Conservation (phyloP, 1,140 invertebrate genomes). For the Portunus trituberculatus region DNA sequence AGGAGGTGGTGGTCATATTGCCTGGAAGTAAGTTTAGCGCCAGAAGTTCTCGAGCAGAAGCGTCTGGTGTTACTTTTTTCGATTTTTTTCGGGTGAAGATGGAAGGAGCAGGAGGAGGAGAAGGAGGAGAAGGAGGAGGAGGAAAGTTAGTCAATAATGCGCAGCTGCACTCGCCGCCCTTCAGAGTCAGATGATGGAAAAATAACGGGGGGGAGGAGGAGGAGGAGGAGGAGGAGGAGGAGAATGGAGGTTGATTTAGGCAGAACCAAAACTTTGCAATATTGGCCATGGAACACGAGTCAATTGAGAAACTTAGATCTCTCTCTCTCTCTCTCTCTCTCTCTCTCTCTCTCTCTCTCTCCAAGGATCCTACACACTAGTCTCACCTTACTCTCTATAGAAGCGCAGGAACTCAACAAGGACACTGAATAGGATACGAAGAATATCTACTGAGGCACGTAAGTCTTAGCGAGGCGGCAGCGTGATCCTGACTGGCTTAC, state of each 20-base stretch:
- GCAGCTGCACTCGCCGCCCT: background rate
- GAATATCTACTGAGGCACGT: too few relatives aligned
- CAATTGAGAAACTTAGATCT: constrained; percentile 32
- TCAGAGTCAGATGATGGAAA: constrained; percentile 34
- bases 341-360: constrained; percentile 2
- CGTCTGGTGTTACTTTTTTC: too few relatives aligned
- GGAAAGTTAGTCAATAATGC: constrained; percentile 51
- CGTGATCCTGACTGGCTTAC: too few relatives aligned
- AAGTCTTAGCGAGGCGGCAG: too few relatives aligned
- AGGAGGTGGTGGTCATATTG: too few relatives aligned
- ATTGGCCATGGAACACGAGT: constrained; percentile 41
- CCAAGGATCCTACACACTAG: background rate
- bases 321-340: background rate
- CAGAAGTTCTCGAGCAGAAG: background rate
- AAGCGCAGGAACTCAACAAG: too few relatives aligned
- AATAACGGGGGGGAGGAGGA: background rate
- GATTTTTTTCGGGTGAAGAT: too few relatives aligned
- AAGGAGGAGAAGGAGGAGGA: too few relatives aligned
- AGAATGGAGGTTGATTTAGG: constrained; percentile 34
- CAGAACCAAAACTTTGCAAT: constrained; percentile 25
- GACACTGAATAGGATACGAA: too few relatives aligned
- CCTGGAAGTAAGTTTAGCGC: too few relatives aligned
- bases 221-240: background rate
- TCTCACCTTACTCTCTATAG: too few relatives aligned
- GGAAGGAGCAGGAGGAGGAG: background rate